These are phyloP conservation scores for Hymenochirus boettgeri DNA, from an alignment of 2,113 vertebrate genomes.

Conservation along the genomic window DNA sequence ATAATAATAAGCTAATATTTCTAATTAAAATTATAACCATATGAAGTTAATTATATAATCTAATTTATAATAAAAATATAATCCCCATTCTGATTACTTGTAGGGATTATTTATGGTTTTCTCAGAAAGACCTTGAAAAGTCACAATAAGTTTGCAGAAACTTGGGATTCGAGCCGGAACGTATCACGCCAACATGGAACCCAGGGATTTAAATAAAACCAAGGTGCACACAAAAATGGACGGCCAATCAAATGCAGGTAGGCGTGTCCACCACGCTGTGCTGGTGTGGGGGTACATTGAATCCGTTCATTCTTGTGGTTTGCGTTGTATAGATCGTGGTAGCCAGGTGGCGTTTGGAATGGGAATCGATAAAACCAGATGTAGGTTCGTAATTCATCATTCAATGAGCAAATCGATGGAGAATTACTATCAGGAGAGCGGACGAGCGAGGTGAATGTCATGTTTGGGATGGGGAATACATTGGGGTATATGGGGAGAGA, in stretches of 20 bases:
- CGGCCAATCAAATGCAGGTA: constrained; percentile 83
- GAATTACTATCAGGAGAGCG: constrained; percentile 98
- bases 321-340: constrained; percentile 78
- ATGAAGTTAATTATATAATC: no score
- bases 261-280: background rate
- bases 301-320: background rate
- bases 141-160: constrained; percentile 78
- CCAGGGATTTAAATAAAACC: constrained; percentile 74
- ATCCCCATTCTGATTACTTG: constrained; percentile 13
- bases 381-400: constrained; percentile 93
- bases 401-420: constrained; percentile 97
- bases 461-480: background rate
- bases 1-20: no score
- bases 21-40: no score
- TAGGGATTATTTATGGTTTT: constrained; percentile 95
- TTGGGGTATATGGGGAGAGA: no score
- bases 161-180: constrained; percentile 71
- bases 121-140: constrained; percentile 90
- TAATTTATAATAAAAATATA: no score
- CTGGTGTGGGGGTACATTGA: background rate
- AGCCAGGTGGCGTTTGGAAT: constrained; percentile 95
- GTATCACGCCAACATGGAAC: constrained; percentile 90
- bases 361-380: constrained; percentile 94
- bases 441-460: constrained; percentile 80
- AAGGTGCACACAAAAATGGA: constrained; percentile 85